Conservation (phyloP, 2,888 invertebrate species). For the Sphaeridia pumilis region DNA sequence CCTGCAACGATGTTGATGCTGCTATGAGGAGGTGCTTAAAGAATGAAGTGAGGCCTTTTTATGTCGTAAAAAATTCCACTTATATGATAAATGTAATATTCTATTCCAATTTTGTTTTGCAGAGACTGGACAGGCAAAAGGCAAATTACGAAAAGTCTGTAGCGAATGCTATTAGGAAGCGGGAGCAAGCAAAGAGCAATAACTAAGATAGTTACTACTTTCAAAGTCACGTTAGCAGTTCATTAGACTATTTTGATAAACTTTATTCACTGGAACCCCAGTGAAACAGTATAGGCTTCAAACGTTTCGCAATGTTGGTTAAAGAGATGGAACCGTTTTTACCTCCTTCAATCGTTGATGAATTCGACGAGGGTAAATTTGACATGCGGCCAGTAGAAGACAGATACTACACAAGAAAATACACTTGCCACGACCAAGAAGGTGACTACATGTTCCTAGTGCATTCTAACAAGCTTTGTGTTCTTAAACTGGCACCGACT, state of each 20-base stretch:
- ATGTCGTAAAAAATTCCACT: too few species aligned
- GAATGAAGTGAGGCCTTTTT: constrained; percentile 44
- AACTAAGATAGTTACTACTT: too few species aligned
- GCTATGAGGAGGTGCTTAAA: constrained; percentile 55
- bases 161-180: too few species aligned
- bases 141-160: constrained; percentile 45
- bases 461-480: constrained; percentile 73
- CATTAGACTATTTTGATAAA: too few species aligned
- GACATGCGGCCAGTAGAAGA: constrained; percentile 20
- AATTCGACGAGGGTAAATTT: constrained; percentile 19
- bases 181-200: too few species aligned
- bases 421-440: constrained; percentile 45
- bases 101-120: too few species aligned
- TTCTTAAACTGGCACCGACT: constrained; percentile 63
- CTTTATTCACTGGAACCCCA: too few species aligned
- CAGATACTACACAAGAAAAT: constrained; percentile 24
- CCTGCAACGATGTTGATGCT: constrained; percentile 52
- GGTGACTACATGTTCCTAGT: constrained; percentile 66
- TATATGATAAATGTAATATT: too few species aligned
- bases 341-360: constrained; percentile 22
- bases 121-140: constrained; percentile 37
- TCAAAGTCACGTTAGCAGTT: too few species aligned
- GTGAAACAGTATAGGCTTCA: too few species aligned
- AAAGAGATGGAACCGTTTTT: too few species aligned
- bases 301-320: too few species aligned